These are phyloP conservation scores for Anagrus nilaparvatae DNA, from an alignment of 1,140 invertebrate species.

Conservation along the genomic window DNA sequence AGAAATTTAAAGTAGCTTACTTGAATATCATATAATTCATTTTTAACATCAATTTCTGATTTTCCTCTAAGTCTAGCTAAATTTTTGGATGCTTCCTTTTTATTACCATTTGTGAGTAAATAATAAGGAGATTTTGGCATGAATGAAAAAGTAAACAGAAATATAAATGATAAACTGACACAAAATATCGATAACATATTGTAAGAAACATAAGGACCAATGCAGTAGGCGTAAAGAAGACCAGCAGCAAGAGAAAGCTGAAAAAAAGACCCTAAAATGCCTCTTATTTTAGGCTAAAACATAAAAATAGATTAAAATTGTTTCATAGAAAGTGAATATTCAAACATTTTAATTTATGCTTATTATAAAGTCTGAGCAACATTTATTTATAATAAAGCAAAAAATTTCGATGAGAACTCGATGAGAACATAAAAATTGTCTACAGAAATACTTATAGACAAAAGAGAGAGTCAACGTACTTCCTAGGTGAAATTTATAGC, in stretches of 20 bases:
- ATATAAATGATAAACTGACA: constrained; percentile 48
- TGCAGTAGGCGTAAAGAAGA: constrained; percentile 61
- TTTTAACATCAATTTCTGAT: constrained; percentile 45
- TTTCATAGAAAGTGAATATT: too few species aligned
- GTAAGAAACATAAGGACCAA: constrained; percentile 67
- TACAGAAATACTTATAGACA: too few species aligned
- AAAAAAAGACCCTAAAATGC: constrained; percentile 69
- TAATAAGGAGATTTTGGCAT: constrained; percentile 78
- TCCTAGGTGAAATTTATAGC: too few species aligned
- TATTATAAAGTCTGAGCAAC: too few species aligned
- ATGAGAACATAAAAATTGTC: too few species aligned
- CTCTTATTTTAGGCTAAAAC: constrained; percentile 53
- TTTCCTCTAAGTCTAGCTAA: constrained; percentile 57
- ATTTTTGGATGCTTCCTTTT: constrained; percentile 49
- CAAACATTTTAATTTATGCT: too few species aligned
- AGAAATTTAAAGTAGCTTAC: constrained; percentile 20
- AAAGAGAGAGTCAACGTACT: too few species aligned
- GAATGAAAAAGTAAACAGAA: constrained; percentile 55
- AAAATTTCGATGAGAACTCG: too few species aligned
- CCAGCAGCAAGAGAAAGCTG: constrained; percentile 72
- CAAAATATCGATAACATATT: constrained; percentile 53
- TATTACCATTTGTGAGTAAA: constrained; percentile 47
- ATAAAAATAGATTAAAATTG: too few species aligned
- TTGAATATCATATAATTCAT: constrained; percentile 50
- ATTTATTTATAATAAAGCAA: too few species aligned